A percentile compares a stretch with the other conserved stretches of the same genome.
These are phyloP conservation scores for Pteronotus mesoamericanus DNA, from an alignment of 2,797 vertebrate genomes.

Conservation along the genomic window DNA sequence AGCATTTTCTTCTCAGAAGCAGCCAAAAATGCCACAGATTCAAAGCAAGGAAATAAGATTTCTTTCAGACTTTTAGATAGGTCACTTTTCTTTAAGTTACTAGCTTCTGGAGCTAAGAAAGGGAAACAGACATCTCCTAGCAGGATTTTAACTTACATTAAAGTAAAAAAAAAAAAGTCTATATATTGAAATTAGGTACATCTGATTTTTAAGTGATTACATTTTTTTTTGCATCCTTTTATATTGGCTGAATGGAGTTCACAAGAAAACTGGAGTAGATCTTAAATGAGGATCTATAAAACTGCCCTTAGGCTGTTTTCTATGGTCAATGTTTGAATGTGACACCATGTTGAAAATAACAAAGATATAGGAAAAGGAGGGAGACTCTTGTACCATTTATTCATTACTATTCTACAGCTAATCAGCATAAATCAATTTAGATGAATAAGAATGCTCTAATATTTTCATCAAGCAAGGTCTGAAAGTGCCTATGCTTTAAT, in stretches of 20 bases:
- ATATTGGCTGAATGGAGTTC: not conserved
- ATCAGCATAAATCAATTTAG: not conserved
- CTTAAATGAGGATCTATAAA: not conserved
- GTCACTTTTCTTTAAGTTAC: not conserved
- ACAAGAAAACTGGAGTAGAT: not conserved
- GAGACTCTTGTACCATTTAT: not conserved
- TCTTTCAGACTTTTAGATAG: constrained; percentile 15
- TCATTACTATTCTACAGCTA: not conserved
- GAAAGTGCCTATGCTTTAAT: not conserved
- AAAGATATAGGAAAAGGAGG: not conserved
- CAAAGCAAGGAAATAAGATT: not conserved
- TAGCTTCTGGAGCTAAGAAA: not conserved
- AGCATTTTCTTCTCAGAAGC: not conserved
- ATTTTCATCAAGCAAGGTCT: not conserved
- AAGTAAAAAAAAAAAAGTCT: not conserved
- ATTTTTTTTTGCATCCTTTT: not conserved
- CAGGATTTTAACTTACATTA: not conserved
- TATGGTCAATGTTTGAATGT: not conserved
- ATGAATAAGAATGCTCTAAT: not conserved
- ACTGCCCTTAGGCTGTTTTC: not conserved
- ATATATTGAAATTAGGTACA: not conserved
- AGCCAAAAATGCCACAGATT: not conserved
- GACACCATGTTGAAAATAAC: not conserved
- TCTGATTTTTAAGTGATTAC: not conserved
- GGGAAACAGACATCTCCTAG: not conserved